Conservation (phyloP, 2,888 invertebrate species). For the Sclerodermus sp. region DNA sequence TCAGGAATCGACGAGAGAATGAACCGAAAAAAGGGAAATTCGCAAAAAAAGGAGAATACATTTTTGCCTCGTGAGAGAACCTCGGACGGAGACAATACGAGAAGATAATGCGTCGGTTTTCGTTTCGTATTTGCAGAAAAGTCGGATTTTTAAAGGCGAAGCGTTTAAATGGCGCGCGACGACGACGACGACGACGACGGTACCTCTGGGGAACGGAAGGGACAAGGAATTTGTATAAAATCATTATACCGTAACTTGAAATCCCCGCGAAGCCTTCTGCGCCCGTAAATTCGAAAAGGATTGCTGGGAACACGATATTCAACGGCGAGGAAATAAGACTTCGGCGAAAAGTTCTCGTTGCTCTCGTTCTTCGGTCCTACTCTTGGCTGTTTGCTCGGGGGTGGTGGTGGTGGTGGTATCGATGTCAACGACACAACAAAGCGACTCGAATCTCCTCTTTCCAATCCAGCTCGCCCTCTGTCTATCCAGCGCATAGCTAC, state of each 20-base stretch:
- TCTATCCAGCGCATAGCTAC: not conserved
- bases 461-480: not conserved
- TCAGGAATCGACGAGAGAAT: not conserved
- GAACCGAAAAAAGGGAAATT: not conserved
- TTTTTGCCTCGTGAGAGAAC: too few relatives aligned
- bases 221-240: too few relatives aligned
- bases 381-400: conserved; percentile 19
- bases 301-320: conserved; percentile 5
- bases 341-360: conserved; percentile 22
- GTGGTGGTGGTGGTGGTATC: conserved; percentile 21
- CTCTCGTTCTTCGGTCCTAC: conserved; percentile 8
- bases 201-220: too few relatives aligned
- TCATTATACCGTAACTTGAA: not conserved
- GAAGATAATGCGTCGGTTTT: too few relatives aligned
- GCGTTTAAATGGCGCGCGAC: too few relatives aligned
- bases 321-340: conserved; percentile 3
- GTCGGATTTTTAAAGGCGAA: too few relatives aligned
- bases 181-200: too few relatives aligned
- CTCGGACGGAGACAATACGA: too few relatives aligned
- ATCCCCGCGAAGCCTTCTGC: conserved; percentile 1
- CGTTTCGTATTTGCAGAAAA: too few relatives aligned
- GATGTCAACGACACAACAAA: conserved; percentile 18
- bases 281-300: conserved; percentile 4
- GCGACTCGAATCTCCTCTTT: conserved; percentile 14
- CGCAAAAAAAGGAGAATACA: too few relatives aligned